phyloP scores from a whole-genome alignment of 1,140 invertebrate species.

The Trissolcus basalis region DNA sequence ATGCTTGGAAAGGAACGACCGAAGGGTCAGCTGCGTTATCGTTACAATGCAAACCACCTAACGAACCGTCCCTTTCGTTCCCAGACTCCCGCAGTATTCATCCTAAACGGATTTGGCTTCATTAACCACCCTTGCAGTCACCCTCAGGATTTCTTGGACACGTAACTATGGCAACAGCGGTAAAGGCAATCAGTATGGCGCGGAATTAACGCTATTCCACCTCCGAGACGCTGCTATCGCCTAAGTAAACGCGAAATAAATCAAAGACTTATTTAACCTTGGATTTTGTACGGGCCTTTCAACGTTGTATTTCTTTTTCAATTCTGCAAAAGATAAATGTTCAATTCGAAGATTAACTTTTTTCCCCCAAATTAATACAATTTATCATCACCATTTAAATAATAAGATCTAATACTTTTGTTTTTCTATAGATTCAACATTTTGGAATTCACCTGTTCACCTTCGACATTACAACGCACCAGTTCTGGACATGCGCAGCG shows the following conservation, averaged over 20 bases:
- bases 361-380: too few relatives aligned
- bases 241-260: slow-evolving; percentile 60
- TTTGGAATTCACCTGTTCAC: not conserved
- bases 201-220: slow-evolving; percentile 66
- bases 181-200: slow-evolving; percentile 66
- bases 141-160: slow-evolving; percentile 62
- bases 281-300: slow-evolving; percentile 23
- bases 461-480: not conserved
- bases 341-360: too few relatives aligned
- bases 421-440: not conserved
- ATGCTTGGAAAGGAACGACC: slow-evolving; percentile 43
- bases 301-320: slow-evolving; percentile 3
- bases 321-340: not conserved
- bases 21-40: slow-evolving; percentile 62
- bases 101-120: slow-evolving; percentile 76
- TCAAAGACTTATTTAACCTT: slow-evolving; percentile 58
- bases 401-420: too few relatives aligned
- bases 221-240: slow-evolving; percentile 46
- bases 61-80: slow-evolving; percentile 69
- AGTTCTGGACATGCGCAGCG: slow-evolving; percentile 26
- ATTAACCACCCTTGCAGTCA: slow-evolving; percentile 70
- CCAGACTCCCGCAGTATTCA: slow-evolving; percentile 67
- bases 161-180: slow-evolving; percentile 72
- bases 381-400: too few relatives aligned
- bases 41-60: slow-evolving; percentile 70